These are phyloP conservation scores for Pyrgus malvae DNA, from an alignment of 2,888 invertebrate genomes.

Conservation along the genomic window DNA sequence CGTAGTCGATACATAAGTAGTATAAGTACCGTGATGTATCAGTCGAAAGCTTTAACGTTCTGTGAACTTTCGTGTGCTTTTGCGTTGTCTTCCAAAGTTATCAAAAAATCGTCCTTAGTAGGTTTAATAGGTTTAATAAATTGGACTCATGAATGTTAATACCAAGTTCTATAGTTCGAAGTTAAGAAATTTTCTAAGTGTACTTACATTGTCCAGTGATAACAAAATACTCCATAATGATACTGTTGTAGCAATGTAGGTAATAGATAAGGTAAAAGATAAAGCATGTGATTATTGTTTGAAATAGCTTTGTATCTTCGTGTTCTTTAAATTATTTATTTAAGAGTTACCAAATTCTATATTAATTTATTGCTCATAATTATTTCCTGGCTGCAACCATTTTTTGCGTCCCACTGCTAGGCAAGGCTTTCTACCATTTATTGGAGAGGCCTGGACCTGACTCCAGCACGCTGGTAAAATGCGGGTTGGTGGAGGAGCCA, in stretches of 20 bases:
- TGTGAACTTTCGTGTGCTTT: constrained; percentile 7
- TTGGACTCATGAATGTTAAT: too few species aligned
- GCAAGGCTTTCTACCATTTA: too few species aligned
- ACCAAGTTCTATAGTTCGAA: too few species aligned
- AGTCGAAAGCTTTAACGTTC: background rate
- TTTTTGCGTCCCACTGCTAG: too few species aligned
- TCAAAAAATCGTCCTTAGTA: too few species aligned
- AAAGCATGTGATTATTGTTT: constrained; percentile 11
- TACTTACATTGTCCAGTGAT: constrained; percentile 30
- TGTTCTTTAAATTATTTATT: constrained; percentile 14
- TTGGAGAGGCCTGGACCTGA: too few species aligned
- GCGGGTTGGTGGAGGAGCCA: too few species aligned
- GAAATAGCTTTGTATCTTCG: constrained; percentile 5
- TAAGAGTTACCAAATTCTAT: background rate
- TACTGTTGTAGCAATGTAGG: constrained; percentile 30
- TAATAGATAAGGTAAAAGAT: constrained; percentile 30
- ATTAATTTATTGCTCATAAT: background rate
- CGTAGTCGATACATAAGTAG: constrained; percentile 17
- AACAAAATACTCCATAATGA: constrained; percentile 32
- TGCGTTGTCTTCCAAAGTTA: constrained; percentile 1
- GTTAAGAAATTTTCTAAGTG: constrained; percentile 2
- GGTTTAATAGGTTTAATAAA: too few species aligned
- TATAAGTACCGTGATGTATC: constrained; percentile 12
- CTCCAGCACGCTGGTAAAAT: too few species aligned
- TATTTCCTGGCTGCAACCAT: too few species aligned